phyloP scores from a whole-genome alignment of 2,797 vertebrate genomes.

The Oreochromis mossambicus region DNA sequence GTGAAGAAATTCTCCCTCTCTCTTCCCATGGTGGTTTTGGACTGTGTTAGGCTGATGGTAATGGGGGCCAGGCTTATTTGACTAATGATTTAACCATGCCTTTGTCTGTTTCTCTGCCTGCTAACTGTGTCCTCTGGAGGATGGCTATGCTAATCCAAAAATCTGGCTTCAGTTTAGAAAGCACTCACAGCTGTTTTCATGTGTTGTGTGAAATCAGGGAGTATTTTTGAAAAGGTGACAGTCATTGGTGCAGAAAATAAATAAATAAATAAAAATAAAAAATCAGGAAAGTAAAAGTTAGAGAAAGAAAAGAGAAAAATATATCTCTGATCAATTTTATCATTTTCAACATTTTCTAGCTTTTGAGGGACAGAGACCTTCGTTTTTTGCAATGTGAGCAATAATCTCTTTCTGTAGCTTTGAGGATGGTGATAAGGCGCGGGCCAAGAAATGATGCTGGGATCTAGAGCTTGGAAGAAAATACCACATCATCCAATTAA shows the following conservation, averaged over 20 bases:
- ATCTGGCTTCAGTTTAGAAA: constrained; percentile 33
- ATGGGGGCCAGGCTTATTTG: constrained; percentile 22
- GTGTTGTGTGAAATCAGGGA: not conserved
- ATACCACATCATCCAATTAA: constrained; percentile 33
- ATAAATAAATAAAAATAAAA: not conserved
- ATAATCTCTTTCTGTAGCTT: not conserved
- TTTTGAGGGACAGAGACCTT: not conserved
- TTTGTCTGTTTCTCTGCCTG: constrained; percentile 40
- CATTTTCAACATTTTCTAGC: not conserved
- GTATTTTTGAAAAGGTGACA: constrained; percentile 2
- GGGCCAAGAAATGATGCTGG: constrained; percentile 6
- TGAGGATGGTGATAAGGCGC: not conserved
- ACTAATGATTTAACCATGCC: constrained; percentile 42
- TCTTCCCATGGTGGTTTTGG: constrained; percentile 21
- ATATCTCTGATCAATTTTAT: not conserved
- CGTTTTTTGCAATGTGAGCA: not conserved
- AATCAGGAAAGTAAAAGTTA: not conserved
- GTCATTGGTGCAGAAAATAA: not conserved
- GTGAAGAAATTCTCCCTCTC: not conserved
- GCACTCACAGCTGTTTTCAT: constrained; percentile 31
- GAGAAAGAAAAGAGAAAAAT: not conserved
- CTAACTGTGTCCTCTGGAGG: constrained; percentile 31
- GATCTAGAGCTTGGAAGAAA: constrained; percentile 15
- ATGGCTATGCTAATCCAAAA: constrained; percentile 24
- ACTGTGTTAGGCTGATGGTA: constrained; percentile 5